phyloP scores from a whole-genome alignment of 2,888 invertebrate species.

The Andrena minutula region DNA sequence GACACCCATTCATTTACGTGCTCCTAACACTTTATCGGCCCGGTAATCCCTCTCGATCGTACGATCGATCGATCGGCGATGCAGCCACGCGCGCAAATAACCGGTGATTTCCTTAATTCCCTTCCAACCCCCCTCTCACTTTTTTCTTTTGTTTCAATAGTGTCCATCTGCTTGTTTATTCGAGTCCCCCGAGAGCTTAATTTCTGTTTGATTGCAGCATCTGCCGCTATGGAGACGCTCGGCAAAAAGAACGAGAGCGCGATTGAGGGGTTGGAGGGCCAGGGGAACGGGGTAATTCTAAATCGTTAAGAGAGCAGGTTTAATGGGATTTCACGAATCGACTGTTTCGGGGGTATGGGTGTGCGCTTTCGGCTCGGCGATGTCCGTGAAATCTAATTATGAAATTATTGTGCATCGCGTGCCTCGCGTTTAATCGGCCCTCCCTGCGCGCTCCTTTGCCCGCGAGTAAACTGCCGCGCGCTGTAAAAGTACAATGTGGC shows the following conservation, averaged over 20 bases:
- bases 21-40: slow-evolving; percentile 52
- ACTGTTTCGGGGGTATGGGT: not conserved
- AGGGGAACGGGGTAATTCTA: not conserved
- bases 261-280: not conserved
- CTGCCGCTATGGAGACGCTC: slow-evolving; percentile 33
- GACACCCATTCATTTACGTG: slow-evolving; percentile 34
- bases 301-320: not conserved
- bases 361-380: not conserved
- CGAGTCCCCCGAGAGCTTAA: slow-evolving; percentile 36
- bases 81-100: slow-evolving; percentile 28
- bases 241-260: slow-evolving; percentile 16
- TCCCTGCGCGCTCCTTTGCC: not conserved
- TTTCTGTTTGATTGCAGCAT: slow-evolving; percentile 58
- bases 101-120: slow-evolving; percentile 58
- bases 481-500: slow-evolving; percentile 19
- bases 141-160: slow-evolving; percentile 26
- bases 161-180: slow-evolving; percentile 59
- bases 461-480: not conserved
- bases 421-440: not conserved
- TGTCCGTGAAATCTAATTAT: not conserved
- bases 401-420: not conserved
- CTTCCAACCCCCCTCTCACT: not conserved
- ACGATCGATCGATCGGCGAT: slow-evolving; percentile 36
- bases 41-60: slow-evolving; percentile 31
- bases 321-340: slow-evolving; percentile 4